Evolutionary conservation across 2,888 invertebrate species (phyloP), one percentile per base, ranked within the genome.

Genomic region (Tortrix viridana): DNA sequence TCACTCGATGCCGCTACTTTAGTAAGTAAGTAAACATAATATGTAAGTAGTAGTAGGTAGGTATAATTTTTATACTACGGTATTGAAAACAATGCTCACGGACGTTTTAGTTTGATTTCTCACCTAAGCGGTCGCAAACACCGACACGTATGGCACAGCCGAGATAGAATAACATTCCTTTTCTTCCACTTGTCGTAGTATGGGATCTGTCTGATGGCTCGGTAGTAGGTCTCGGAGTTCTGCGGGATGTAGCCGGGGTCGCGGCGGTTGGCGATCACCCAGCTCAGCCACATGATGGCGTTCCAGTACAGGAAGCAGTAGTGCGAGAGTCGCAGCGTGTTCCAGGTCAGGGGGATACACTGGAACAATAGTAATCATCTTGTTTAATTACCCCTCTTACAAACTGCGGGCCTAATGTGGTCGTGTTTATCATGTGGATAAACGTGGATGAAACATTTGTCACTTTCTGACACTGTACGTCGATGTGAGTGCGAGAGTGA

Each of bases 141-240:
- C 59, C 97, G 94, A 78, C 98, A 98, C 49, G 98, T 98, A 80
- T 98, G 98, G 76, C 98, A 98, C 3, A 98, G 89, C 57, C 97
- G 93, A 20, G 96, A 96, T 47, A 97, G 85, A 66, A 97, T 94
- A 3, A 95, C 94, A 74, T 97, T 96, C 43, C 97, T 93, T 74
- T 97, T 97, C 89, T 97, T 97, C 95, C 97, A 97, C 80, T 98
- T 98, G 81, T 97, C 97, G 75, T 96, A 97, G 82, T 97, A 97
- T 0, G 98, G 97, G 70, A 98, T 97, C 90, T 98, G 97, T 82
- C 97, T 96, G 67, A 98, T 98, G 19, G 97, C 97, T 71, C 96
- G 93, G 76, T 97, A 96, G 80, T 98, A 98, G 2, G 97, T 96
- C 73, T 98, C 97, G 0, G 97, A 96, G 81, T 98, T 97, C 76